phyloP scores from a whole-genome alignment of 2,888 invertebrate genomes.

The Leucoma salicis region DNA sequence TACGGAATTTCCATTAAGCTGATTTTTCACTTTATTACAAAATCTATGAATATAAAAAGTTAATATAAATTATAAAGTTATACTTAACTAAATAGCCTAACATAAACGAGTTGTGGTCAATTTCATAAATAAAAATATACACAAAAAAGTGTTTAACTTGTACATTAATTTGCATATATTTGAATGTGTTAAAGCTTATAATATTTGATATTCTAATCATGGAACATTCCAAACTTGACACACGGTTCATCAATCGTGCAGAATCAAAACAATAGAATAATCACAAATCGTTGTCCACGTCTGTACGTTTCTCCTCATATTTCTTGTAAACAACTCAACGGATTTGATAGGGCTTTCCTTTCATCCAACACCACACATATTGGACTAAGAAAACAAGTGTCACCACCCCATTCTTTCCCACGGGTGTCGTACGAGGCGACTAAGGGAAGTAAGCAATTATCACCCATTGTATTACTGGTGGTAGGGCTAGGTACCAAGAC shows the following conservation, averaged over 20 bases:
- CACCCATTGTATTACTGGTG: too few species aligned
- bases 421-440: too few species aligned
- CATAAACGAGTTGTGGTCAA: slow-evolving; percentile 20
- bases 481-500: too few species aligned
- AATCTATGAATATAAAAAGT: slow-evolving; percentile 11
- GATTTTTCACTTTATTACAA: slow-evolving; percentile 6
- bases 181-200: slow-evolving; percentile 22
- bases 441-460: too few species aligned
- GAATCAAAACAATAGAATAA: slow-evolving; percentile 79
- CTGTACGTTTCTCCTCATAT: too few species aligned
- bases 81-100: slow-evolving; percentile 11
- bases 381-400: too few species aligned
- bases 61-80: slow-evolving; percentile 21
- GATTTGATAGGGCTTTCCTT: too few species aligned
- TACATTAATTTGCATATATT: slow-evolving; percentile 31
- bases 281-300: too few species aligned
- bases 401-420: too few species aligned
- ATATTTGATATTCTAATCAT: slow-evolving; percentile 28
- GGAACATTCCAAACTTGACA: slow-evolving; percentile 35
- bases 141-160: slow-evolving; percentile 25
- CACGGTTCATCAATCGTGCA: slow-evolving; percentile 58
- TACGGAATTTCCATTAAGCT: background rate
- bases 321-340: too few species aligned
- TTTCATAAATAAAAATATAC: slow-evolving; percentile 25
- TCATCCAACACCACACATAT: too few species aligned